These are phyloP conservation scores for Otus scops DNA, from an alignment of 2,797 vertebrate species.

Conservation along the genomic window DNA sequence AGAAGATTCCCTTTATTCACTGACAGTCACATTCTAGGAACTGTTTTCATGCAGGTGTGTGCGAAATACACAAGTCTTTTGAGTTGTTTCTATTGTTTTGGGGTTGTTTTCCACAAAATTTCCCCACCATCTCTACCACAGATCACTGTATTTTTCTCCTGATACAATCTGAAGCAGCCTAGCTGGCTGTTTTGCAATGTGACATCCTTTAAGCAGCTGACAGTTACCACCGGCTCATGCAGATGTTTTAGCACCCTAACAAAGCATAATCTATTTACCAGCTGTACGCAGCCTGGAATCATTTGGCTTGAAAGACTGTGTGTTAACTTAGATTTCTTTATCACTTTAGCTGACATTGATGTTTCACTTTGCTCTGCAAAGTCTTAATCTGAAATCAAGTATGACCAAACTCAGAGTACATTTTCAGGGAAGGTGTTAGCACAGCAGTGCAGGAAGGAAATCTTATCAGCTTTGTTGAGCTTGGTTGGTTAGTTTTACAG, in stretches of 20 bases:
- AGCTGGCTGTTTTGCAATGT: neutral
- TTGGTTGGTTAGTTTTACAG: neutral
- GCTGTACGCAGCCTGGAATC: neutral
- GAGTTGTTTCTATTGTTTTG: neutral
- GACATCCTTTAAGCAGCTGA: neutral
- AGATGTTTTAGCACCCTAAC: slow-evolving; percentile 1
- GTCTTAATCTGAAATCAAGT: neutral
- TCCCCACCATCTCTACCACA: neutral
- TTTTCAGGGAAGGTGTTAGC: slow-evolving; percentile 1
- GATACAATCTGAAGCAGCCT: neutral
- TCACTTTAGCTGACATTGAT: neutral
- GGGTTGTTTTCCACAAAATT: too few relatives aligned
- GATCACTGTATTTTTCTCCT: neutral
- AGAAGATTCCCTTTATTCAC: neutral
- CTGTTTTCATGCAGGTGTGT: neutral
- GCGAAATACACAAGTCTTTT: neutral
- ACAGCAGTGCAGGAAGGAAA: slow-evolving; percentile 47
- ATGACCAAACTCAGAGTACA: neutral
- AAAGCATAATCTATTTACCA: neutral
- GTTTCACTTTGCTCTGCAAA: neutral
- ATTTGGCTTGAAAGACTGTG: neutral
- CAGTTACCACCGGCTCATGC: neutral
- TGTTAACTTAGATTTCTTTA: neutral
- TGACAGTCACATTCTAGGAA: neutral
- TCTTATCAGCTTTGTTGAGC: slow-evolving; percentile 44